Evolutionary conservation across 1,140 invertebrate genomes (phyloP).

Genomic region (Bombus difficillimus): DNA sequence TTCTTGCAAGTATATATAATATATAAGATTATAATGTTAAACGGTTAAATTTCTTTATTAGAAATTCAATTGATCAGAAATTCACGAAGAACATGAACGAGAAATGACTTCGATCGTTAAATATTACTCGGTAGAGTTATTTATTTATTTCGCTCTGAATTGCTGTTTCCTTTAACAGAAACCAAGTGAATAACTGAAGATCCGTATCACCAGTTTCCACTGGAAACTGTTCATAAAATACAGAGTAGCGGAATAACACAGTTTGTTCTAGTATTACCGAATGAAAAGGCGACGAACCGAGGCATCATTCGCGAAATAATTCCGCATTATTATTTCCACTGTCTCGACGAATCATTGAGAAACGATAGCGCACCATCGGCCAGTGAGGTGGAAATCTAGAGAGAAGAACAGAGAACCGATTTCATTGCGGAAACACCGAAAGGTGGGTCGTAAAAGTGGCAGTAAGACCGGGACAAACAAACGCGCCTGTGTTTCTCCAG

Average conservation of each 20-base stretch:
- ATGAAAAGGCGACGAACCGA: neutral
- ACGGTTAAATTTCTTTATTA: neutral
- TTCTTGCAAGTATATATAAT: neutral
- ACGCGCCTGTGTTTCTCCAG: slow-evolving; percentile 46
- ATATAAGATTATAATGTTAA: neutral
- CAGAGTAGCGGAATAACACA: neutral
- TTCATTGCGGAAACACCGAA: slow-evolving; percentile 44
- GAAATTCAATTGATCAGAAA: neutral
- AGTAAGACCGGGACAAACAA: slow-evolving; percentile 66
- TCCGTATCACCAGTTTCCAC: neutral
- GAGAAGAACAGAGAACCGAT: neutral
- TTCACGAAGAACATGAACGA: too few relatives aligned
- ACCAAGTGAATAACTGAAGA: neutral
- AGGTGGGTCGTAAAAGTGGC: slow-evolving; percentile 67
- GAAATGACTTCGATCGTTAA: neutral
- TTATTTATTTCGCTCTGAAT: neutral
- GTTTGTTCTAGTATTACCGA: neutral
- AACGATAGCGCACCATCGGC: slow-evolving; percentile 29
- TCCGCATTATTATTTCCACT: slow-evolving; percentile 31
- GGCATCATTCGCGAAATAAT: slow-evolving; percentile 39
- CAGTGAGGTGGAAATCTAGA: neutral
- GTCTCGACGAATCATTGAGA: slow-evolving; percentile 30
- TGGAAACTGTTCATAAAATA: neutral
- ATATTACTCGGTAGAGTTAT: neutral
- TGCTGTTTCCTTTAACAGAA: neutral